Evolutionary conservation across 2,113 vertebrate species (phyloP).

Genomic region (Erythrolamprus reginae): DNA sequence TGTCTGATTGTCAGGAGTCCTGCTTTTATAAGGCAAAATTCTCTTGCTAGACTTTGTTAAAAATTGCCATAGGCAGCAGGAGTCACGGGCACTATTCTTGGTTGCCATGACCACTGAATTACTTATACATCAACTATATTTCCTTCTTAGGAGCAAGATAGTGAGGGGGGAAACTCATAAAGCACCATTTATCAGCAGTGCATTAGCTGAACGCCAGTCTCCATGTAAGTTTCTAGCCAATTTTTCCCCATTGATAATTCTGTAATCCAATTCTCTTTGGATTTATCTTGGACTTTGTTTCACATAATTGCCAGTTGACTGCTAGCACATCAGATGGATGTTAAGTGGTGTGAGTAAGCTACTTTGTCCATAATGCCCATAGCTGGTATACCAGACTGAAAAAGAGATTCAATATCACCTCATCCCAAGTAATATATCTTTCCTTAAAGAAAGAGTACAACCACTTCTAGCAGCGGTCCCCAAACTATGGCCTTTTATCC

Average conservation of each 20-base stretch:
- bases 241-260: background rate
- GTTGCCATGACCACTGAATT: constrained; percentile 16
- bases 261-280: background rate
- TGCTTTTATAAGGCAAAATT: constrained; percentile 3
- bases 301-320: background rate
- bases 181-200: fast-evolving
- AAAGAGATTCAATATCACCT: background rate
- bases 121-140: background rate
- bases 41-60: constrained; percentile 1
- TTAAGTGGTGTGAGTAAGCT: background rate
- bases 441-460: background rate
- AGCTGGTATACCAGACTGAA: background rate
- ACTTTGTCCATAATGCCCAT: background rate
- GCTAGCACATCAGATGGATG: background rate
- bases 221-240: background rate
- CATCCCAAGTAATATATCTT: background rate
- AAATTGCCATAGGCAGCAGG: background rate
- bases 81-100: background rate
- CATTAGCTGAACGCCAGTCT: fast-evolving
- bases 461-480: too few relatives aligned
- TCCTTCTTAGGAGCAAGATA: background rate
- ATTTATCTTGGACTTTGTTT: background rate
- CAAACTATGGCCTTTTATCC: too few relatives aligned
- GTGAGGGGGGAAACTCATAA: background rate
- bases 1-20: constrained; percentile 4